Conservation (phyloP, 2,113 vertebrate species). For the Herpailurus yagouaroundi region DNA sequence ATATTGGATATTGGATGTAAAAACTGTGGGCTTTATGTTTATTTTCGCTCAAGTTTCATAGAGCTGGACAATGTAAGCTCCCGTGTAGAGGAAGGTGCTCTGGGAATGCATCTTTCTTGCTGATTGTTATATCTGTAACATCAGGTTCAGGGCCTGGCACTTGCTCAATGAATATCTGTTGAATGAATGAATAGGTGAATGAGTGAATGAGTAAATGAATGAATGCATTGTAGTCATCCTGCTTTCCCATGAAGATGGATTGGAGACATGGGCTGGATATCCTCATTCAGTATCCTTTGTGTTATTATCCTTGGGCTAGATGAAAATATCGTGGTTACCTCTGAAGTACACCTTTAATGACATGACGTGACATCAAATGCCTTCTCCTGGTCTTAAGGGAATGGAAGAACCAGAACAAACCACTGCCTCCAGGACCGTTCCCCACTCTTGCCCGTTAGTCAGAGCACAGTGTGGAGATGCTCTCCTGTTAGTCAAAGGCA, state of each 20-base stretch:
- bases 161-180: neutral
- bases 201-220: neutral
- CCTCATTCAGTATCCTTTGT: neutral
- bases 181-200: neutral
- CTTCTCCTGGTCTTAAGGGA: neutral
- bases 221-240: neutral
- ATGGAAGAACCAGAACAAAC: constrained; percentile 13
- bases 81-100: neutral
- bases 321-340: neutral
- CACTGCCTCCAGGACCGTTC: accelerated
- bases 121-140: neutral
- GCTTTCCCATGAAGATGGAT: neutral
- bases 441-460: neutral
- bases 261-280: neutral
- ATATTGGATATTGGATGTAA: neutral
- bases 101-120: neutral
- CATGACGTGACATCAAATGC: neutral
- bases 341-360: constrained; percentile 25
- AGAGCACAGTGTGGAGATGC: neutral
- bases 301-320: neutral
- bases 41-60: neutral
- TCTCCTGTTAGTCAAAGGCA: constrained; percentile 50
- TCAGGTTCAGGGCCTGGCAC: neutral
- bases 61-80: neutral
- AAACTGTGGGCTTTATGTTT: neutral